phyloP scores from a whole-genome alignment of 30 jellyfish, hydroid and myxozoan species.

The Turritopsis rubra region DNA sequence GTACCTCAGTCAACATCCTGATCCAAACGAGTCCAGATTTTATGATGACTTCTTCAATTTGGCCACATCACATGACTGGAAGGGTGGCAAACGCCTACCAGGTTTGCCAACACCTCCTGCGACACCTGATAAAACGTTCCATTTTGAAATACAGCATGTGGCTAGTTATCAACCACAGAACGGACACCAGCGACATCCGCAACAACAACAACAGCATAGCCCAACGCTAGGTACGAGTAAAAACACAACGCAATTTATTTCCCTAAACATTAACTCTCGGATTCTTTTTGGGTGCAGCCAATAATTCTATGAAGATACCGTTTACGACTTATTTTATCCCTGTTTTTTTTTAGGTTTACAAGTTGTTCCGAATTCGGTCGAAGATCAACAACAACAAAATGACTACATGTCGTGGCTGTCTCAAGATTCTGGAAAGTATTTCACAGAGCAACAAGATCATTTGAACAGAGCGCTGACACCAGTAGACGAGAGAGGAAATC shows the following conservation, averaged over 20 bases:
- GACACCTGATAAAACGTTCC: conserved; percentile 21
- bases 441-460: not conserved
- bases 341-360: not conserved
- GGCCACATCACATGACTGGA: conserved; percentile 34
- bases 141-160: not conserved
- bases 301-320: too few species aligned
- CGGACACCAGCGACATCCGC: not conserved
- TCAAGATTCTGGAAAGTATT: not conserved
- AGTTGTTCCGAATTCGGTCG: conserved; percentile 6
- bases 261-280: too few species aligned
- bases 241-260: not conserved
- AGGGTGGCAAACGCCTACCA: conserved; percentile 19
- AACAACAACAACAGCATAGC: not conserved
- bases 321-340: not conserved
- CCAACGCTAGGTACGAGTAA: not conserved
- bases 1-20: conserved; percentile 18
- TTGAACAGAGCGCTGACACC: not conserved
- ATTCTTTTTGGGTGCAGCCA: too few species aligned
- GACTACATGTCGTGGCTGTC: not conserved
- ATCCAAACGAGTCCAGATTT: conserved; percentile 7
- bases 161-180: not conserved
- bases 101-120: conserved; percentile 46
- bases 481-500: not conserved
- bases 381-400: not conserved
- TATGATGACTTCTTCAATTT: conserved; percentile 32